Base-by-base conservation (phyloP, 2,888 invertebrate genomes). In the Eupithecia vulgata region DNA sequence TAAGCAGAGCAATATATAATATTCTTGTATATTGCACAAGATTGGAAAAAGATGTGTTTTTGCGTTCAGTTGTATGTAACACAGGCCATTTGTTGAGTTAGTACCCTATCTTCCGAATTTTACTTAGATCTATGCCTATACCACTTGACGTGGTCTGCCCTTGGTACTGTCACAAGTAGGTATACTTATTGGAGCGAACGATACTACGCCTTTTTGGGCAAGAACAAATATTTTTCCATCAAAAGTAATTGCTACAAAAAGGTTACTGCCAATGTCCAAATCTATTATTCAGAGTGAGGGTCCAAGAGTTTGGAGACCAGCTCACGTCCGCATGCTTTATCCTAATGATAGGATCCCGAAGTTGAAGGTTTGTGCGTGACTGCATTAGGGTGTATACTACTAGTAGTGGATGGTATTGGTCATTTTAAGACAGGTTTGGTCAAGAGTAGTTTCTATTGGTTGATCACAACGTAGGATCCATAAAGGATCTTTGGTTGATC, bases 291-390 rank as follows among this genome's bases (percentile, higher is more conserved):
- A 65, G 65, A 71, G 12, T 25, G 61, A 71, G 12, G 57, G 61
- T 61, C 34, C 62, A 13, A 25, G 30, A 71, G 61, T 57, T 77
- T 72, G 67, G 67, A 68, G 65, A 67, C 61, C 78, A 57, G 73
- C 40, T 74, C 79, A 79, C 79, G 79, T 74, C 25, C 71, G 62
- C 6, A 25, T 67, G 64, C 68, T 72, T 76, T 71, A 67, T 71
- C 79, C 48, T 70, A 7, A 57, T 61, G 70, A 67, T 70, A 61
- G 21, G 67, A 67, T 73, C 61, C 52, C 57, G 25, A 35, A 61
- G 61, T 61, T 61, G 61, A 61, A 61, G 61, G 61, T 5, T 61
- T 30, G 61, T 61, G 61, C 61, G 61, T 61, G 61, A 61, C 61
- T 61, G 34, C 17, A 34, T 61, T 59, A 59, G 15, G 17, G 30